Evolutionary conservation across 2,888 invertebrate genomes (phyloP), one percentile per base, ranked within the genome.

Genomic region (Holacanthella duospinosa): DNA sequence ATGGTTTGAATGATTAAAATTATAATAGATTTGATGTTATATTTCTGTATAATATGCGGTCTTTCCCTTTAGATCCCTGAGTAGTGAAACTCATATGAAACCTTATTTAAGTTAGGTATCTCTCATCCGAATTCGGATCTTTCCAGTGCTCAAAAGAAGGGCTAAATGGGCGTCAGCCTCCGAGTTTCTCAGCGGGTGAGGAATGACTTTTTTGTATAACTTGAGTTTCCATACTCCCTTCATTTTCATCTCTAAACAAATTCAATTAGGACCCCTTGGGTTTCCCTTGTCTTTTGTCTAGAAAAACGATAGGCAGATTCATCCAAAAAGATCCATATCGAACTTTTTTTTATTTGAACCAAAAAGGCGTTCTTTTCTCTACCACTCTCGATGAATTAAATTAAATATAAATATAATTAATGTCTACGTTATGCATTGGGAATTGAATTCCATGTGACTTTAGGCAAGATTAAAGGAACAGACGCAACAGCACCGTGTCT

Each of bases 321-420:
- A n/a, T n/a, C n/a, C n/a, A n/a, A n/a, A n/a, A n/a, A n/a, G n/a
- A n/a, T n/a, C n/a, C n/a, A n/a, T n/a, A n/a, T n/a, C n/a, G n/a
- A n/a, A n/a, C n/a, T n/a, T n/a, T n/a, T n/a, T n/a, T n/a, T n/a
- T n/a, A n/a, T n/a, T n/a, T n/a, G n/a, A n/a, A n/a, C n/a, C n/a
- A n/a, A n/a, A n/a, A n/a, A n/a, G n/a, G n/a, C n/a, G n/a, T n/a
- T n/a, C n/a, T n/a, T n/a, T n/a, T n/a, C n/a, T n/a, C n/a, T 21
- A 21, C 12, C 48, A n/a, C 48, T 48, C 16, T 21, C 6, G 48
- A 48, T n/a, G 21, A 21, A 21, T 9, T 16, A 48, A 48, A 48
- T 48, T 48, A 48, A 48, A 48, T 48, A 48, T 48, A 48, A 48
- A 48, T 48, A 48, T 48, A 48, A 48, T 48, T 48, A 48, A n/a